Evolutionary conservation across 1,140 invertebrate species (phyloP), one percentile per base, ranked within the genome.

Genomic region (Lordiphosa collinella): DNA sequence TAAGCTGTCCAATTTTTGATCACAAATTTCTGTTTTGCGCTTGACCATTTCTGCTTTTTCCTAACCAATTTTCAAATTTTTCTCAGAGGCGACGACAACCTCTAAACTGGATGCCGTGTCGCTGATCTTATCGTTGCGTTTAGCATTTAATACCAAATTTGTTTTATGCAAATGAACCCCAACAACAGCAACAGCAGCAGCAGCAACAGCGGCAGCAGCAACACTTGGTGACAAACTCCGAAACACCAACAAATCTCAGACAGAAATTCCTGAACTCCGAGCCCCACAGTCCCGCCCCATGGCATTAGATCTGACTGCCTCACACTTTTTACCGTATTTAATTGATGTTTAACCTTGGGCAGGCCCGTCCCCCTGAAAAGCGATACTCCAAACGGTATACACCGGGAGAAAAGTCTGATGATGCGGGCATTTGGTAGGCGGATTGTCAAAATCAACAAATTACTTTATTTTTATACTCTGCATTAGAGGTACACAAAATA

Each of bases 111-210:
- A 69, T 53, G 54, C 50, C 34, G 31, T 37, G 57, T 61, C 59
- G 55, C 53, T 51, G 80, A 86, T 86, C 71, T 86, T 86, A 86
- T 86, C 80, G 61, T 43, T 36, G 44, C 31, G 64, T 53, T 65
- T 75, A 86, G 71, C 71, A 86, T 86, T 86, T 86, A 86, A 86
- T 86, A 86, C 80, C 80, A 86, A 86, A 86, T 86, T 86, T 86
- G 80, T 86, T 86, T 86, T 86, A 82, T 86, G 80, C 80, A 86
- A 86, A 86, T 86, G 75, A 86, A 66, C 68, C 51, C 50, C 76
- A 49, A 50, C 65, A 61, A 18, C 61, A 53, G 68, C 52, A 61
- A 69, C 49, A 53, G 51, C 65, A 47, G 51, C 61, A 56, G 55
- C 58, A 34, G 32, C 53, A 66, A 76, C n/a, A 18, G 18, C 18